Percentiles rank a stretch among this genome's conserved stretches.
Evolutionary conservation across 2,888 invertebrate species (phyloP).

Genomic region (Caenorhabditis becei): DNA sequence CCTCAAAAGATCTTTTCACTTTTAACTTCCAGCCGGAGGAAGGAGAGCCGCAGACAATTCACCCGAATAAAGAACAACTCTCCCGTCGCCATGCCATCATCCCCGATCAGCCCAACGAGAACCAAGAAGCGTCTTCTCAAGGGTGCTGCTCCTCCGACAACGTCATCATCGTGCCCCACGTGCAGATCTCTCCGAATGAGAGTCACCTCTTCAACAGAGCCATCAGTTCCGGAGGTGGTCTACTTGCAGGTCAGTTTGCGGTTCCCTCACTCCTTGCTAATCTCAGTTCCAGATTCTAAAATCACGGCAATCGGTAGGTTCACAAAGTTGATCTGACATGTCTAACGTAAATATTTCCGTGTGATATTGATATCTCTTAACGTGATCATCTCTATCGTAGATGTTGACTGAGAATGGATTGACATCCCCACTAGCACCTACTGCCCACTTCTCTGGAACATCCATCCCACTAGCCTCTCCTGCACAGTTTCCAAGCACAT

Average conservation of each 20-base stretch:
- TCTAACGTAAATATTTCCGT: background rate
- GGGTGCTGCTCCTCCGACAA: constrained; percentile 76
- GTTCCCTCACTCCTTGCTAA: too few species aligned
- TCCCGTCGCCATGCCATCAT: constrained; percentile 78
- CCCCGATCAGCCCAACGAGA: constrained; percentile 67
- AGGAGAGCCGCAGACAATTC: constrained; percentile 76
- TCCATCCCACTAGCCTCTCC: constrained; percentile 19
- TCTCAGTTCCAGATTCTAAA: constrained; percentile 41
- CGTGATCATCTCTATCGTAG: too few species aligned
- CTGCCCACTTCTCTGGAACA: constrained; percentile 28
- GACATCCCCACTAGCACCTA: background rate
- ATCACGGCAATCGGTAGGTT: constrained; percentile 52
- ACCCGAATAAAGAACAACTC: constrained; percentile 80
- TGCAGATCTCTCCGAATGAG: constrained; percentile 79
- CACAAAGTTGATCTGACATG: background rate
- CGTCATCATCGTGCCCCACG: constrained; percentile 81
- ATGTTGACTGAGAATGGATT: background rate
- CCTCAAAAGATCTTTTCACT: background rate
- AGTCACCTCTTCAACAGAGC: constrained; percentile 80
- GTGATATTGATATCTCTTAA: background rate
- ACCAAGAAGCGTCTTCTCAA: constrained; percentile 55
- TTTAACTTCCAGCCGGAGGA: constrained; percentile 66
- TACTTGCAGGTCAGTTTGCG: constrained; percentile 79
- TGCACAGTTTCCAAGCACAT: too few species aligned
- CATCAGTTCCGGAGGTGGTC: constrained; percentile 79